phyloP scores from a whole-genome alignment of 2,113 vertebrate species.

The Argyrosomus japonicus region DNA sequence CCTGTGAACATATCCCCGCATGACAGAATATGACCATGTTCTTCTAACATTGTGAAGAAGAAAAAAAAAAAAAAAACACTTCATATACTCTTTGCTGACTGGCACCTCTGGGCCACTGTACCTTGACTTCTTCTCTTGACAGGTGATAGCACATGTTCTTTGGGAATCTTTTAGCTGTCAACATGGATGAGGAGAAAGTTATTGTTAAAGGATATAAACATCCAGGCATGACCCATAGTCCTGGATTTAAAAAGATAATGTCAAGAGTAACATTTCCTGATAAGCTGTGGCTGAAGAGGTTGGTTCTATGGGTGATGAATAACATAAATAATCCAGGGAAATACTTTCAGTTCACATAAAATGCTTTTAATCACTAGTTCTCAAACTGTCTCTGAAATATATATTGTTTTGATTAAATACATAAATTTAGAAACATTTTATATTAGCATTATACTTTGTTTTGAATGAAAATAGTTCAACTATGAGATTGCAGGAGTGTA shows the following conservation, averaged over 20 bases:
- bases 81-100: background rate
- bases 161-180: background rate
- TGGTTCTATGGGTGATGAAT: background rate
- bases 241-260: background rate
- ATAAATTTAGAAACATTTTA: too few species aligned
- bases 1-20: background rate
- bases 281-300: background rate
- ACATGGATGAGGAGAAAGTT: background rate
- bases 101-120: background rate
- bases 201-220: background rate
- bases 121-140: background rate
- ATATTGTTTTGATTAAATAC: too few species aligned
- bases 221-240: background rate
- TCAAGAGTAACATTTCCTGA: background rate
- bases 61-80: background rate
- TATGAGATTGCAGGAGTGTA: too few species aligned
- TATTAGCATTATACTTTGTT: too few species aligned
- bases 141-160: background rate
- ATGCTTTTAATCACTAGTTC: background rate
- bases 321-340: background rate
- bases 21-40: background rate
- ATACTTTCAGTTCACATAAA: background rate
- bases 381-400: too few species aligned
- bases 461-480: too few species aligned
- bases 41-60: background rate